phyloP scores from a whole-genome alignment of 2,797 vertebrate species.

The Basileuterus tristriatus region DNA sequence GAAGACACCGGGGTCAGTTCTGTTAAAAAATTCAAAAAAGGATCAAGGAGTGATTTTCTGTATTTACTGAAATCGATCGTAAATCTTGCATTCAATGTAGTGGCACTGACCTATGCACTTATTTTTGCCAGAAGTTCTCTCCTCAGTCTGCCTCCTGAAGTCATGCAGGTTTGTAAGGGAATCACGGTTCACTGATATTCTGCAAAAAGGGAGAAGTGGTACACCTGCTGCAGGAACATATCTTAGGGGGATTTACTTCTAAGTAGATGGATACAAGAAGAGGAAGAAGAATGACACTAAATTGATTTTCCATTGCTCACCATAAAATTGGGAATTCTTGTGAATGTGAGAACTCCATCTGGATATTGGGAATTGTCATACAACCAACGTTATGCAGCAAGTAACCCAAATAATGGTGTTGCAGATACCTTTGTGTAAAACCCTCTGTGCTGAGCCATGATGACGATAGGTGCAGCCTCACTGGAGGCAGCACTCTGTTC shows the following conservation, averaged over 20 bases:
- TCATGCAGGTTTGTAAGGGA: neutral
- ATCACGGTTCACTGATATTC: neutral
- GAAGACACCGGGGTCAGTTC: neutral
- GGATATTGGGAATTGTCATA: neutral
- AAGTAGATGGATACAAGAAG: neutral
- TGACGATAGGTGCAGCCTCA: neutral
- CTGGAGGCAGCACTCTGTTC: neutral
- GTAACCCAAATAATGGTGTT: neutral
- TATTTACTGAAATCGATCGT: neutral
- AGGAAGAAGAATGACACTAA: neutral
- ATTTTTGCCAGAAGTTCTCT: neutral
- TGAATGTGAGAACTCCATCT: neutral
- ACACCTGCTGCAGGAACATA: neutral
- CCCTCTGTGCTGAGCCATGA: rapidly evolving
- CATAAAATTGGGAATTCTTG: neutral
- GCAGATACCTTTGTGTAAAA: neutral
- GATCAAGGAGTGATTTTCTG: neutral
- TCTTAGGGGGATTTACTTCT: neutral
- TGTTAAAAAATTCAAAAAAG: neutral
- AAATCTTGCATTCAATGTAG: neutral
- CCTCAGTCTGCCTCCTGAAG: neutral
- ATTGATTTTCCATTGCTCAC: neutral
- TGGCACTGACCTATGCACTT: neutral
- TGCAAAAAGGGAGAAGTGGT: neutral
- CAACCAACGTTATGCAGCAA: neutral